These are phyloP conservation scores for Epistrophe grossulariae DNA, from an alignment of 2,888 invertebrate species.

Conservation along the genomic window DNA sequence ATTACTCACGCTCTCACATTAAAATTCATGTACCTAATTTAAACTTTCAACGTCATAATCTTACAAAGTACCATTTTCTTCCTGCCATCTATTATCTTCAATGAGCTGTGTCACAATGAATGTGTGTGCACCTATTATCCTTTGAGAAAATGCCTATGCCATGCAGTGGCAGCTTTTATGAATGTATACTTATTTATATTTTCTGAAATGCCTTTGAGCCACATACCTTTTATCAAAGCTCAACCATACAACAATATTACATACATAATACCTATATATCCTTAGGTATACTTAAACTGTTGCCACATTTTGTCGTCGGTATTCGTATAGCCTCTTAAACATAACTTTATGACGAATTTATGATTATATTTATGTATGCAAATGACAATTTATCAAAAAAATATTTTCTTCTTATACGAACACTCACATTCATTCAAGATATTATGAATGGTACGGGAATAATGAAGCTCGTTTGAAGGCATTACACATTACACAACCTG, in stretches of 20 bases:
- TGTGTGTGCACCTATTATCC: not conserved
- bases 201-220: not conserved
- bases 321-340: not conserved
- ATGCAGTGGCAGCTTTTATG: not conserved
- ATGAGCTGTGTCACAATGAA: not conserved
- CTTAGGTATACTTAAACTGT: not conserved
- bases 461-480: slow-evolving; percentile 18
- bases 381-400: slow-evolving; percentile 1
- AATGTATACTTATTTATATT: not conserved
- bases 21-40: not conserved
- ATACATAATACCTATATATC: no score
- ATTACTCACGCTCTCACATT: not conserved
- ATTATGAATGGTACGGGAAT: not conserved
- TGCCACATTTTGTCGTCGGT: not conserved
- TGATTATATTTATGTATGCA: not conserved
- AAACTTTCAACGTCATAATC: not conserved
- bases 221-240: slow-evolving; percentile 1
- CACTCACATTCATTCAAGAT: not conserved
- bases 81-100: not conserved
- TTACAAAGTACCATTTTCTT: not conserved
- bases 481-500: slow-evolving; percentile 4
- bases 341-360: slow-evolving; percentile 3
- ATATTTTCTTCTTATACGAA: not conserved
- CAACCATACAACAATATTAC: not conserved
- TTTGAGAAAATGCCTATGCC: not conserved